Conservation (phyloP, 1,140 invertebrate genomes). For the Drosophila willistoni region DNA sequence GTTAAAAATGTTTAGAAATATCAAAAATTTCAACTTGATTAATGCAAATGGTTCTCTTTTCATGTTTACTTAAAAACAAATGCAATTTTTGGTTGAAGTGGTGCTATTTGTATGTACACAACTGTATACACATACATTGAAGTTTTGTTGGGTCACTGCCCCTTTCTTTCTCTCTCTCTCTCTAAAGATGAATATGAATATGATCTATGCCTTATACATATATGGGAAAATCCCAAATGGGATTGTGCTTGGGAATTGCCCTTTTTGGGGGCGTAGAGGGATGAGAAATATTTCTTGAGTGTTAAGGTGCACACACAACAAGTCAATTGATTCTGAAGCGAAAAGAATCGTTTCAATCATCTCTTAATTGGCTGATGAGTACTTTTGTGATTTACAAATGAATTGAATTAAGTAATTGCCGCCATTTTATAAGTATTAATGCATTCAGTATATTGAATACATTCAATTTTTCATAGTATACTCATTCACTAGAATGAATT, state of each 20-base stretch:
- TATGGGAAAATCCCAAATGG: not conserved
- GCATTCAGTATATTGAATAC: not conserved
- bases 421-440: not conserved
- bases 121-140: no score
- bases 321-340: not conserved
- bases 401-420: not conserved
- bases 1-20: no score
- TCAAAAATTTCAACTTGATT: no score
- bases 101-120: no score
- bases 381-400: constrained; percentile 2
- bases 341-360: not conserved
- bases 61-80: no score
- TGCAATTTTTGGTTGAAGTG: no score
- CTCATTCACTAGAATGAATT: not conserved
- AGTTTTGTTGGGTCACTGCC: not conserved
- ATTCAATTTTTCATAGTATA: not conserved
- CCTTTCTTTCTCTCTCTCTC: constrained; percentile 4
- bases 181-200: not conserved
- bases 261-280: no score
- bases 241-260: no score
- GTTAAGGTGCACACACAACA: not conserved
- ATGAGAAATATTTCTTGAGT: not conserved
- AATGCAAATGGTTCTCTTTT: no score
- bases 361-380: not conserved
- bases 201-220: not conserved